A percentile compares a stretch with the other conserved stretches of the same genome.
phyloP scores from a whole-genome alignment of 2,113 vertebrate genomes.

The Empidonax traillii region DNA sequence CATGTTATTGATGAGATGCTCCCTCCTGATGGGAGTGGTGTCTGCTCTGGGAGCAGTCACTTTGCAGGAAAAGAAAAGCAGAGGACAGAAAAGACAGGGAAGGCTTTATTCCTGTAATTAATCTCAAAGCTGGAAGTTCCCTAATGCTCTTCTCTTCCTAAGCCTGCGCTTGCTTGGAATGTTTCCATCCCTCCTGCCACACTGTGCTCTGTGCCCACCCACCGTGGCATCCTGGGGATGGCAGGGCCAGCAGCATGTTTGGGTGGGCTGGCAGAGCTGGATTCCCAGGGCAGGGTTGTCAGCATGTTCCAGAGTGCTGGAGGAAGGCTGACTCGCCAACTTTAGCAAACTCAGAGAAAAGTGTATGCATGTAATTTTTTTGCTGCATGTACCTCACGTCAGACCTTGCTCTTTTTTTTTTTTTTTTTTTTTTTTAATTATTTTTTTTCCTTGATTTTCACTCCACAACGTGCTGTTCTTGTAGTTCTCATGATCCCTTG shows the following conservation, averaged over 20 bases:
- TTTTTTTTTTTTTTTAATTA: background rate
- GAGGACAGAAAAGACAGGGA: background rate
- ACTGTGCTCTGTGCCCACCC: background rate
- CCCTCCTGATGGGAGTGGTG: background rate
- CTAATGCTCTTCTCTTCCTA: too few relatives aligned
- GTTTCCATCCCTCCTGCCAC: background rate
- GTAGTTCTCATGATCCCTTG: background rate
- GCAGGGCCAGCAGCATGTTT: background rate
- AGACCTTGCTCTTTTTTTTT: background rate
- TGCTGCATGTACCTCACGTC: background rate
- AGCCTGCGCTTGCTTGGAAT: background rate
- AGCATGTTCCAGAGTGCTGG: fast-evolving
- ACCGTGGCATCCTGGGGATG: background rate
- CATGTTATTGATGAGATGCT: fast-evolving
- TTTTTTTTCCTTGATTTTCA: background rate
- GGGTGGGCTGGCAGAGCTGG: background rate
- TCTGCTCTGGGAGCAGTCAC: background rate
- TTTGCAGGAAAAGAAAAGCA: background rate
- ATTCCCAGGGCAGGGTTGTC: background rate
- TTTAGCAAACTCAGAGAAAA: background rate
- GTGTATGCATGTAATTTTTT: background rate
- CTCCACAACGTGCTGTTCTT: background rate
- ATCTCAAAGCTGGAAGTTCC: too few relatives aligned
- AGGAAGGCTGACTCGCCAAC: background rate
- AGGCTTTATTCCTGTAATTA: too few relatives aligned